These are phyloP conservation scores for Tanytarsus gracilentus DNA, from an alignment of 2,888 invertebrate species.

Conservation along the genomic window DNA sequence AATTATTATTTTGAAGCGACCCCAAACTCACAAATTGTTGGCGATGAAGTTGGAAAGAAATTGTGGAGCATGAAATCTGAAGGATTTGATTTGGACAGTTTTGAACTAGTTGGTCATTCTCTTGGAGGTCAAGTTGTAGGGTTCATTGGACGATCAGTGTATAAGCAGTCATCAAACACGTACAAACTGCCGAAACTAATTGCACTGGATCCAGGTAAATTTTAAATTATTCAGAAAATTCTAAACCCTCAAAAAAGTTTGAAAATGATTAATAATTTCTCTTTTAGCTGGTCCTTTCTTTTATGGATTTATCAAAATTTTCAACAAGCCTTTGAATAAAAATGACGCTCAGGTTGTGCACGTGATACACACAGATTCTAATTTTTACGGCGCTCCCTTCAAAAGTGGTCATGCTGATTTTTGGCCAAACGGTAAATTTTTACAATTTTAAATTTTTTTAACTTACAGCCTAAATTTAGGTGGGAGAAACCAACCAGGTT, in stretches of 20 bases:
- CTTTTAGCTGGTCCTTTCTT: constrained; percentile 9
- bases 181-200: constrained; percentile 45
- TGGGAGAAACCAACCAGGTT: constrained; percentile 53
- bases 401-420: constrained; percentile 50
- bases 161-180: constrained; percentile 5
- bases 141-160: constrained; percentile 41
- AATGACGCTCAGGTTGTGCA: constrained; percentile 40
- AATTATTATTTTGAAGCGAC: constrained; percentile 52
- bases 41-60: neutral
- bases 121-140: constrained; percentile 48
- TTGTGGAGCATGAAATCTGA: constrained; percentile 37
- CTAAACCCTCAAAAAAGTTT: too few species aligned
- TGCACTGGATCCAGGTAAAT: constrained; percentile 49
- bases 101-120: constrained; percentile 43
- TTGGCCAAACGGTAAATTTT: constrained; percentile 57
- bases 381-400: constrained; percentile 46
- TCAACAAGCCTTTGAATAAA: neutral
- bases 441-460: neutral
- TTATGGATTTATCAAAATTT: neutral
- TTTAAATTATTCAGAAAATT: neutral
- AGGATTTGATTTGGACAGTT: constrained; percentile 41
- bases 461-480: constrained; percentile 31
- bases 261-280: neutral
- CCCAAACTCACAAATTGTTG: constrained; percentile 39
- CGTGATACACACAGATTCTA: constrained; percentile 54